phyloP scores from a whole-genome alignment of 2,113 vertebrate species.

The Ptychochromis oligacanthus region DNA sequence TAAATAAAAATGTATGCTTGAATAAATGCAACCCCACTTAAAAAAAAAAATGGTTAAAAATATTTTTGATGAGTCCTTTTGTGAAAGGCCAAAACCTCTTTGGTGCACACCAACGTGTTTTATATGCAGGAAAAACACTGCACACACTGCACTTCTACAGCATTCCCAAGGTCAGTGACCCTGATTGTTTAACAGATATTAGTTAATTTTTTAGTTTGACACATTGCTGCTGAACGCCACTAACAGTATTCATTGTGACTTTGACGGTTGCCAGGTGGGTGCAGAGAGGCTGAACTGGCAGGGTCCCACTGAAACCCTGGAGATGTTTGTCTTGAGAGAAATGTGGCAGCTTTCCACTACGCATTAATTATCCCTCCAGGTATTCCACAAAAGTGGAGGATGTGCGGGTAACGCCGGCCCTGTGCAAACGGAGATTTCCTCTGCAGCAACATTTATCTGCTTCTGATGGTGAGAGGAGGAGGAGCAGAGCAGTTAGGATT shows the following conservation, averaged over 20 bases:
- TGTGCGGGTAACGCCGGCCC: neutral
- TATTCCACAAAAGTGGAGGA: neutral
- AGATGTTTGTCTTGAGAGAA: neutral
- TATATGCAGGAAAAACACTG: neutral
- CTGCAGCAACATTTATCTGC: constrained; percentile 14
- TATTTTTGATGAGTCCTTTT: no score
- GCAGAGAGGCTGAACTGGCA: neutral
- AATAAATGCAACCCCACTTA: no score
- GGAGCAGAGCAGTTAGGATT: constrained; percentile 16
- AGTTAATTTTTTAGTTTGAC: neutral
- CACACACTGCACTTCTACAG: neutral
- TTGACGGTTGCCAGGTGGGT: neutral
- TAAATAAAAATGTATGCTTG: no score
- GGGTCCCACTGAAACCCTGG: neutral
- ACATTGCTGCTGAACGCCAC: neutral
- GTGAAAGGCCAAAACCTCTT: neutral
- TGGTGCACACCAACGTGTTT: neutral
- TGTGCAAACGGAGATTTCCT: neutral
- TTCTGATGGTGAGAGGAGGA: neutral
- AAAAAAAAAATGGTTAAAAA: no score
- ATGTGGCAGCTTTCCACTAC: neutral
- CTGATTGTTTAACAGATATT: neutral
- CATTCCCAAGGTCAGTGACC: neutral
- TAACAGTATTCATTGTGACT: neutral
- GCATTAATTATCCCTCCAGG: neutral